Evolutionary conservation across 2,797 vertebrate species (phyloP).

Genomic region (Muscicapa comitata): DNA sequence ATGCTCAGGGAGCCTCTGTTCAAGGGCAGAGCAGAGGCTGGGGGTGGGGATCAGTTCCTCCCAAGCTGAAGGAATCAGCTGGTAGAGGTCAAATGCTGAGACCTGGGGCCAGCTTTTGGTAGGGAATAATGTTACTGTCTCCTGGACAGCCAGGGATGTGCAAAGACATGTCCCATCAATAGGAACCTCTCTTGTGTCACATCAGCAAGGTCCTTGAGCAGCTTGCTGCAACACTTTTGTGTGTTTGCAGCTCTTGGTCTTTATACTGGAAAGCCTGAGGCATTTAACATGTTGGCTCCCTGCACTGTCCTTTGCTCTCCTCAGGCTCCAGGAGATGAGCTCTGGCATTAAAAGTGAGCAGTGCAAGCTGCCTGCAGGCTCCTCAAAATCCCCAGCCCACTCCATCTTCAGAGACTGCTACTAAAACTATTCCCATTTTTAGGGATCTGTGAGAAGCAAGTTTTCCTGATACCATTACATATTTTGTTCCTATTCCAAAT

Average conservation of each 20-base stretch:
- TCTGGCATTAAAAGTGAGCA: neutral
- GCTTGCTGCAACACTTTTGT: neutral
- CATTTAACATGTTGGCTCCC: neutral
- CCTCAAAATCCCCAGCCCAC: neutral
- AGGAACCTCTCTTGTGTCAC: neutral
- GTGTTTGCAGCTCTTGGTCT: neutral
- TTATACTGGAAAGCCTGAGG: neutral
- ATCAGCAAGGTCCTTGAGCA: neutral
- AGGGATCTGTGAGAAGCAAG: neutral
- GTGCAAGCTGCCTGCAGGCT: neutral
- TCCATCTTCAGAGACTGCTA: neutral
- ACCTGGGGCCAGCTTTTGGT: neutral
- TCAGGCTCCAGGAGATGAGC: neutral
- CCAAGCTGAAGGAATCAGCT: neutral
- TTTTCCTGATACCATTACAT: neutral
- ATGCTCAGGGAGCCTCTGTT: neutral
- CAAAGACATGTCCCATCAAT: neutral
- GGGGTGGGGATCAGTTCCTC: neutral
- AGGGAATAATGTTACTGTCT: neutral
- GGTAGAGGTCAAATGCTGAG: neutral
- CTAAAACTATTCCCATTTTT: conserved; percentile 20
- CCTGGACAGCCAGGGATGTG: neutral
- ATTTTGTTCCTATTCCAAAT: conserved; percentile 9
- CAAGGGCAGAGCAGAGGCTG: neutral
- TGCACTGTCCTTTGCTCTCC: neutral